Conservation (phyloP, 2,797 vertebrate genomes). For the Aulostomus chinensis region DNA sequence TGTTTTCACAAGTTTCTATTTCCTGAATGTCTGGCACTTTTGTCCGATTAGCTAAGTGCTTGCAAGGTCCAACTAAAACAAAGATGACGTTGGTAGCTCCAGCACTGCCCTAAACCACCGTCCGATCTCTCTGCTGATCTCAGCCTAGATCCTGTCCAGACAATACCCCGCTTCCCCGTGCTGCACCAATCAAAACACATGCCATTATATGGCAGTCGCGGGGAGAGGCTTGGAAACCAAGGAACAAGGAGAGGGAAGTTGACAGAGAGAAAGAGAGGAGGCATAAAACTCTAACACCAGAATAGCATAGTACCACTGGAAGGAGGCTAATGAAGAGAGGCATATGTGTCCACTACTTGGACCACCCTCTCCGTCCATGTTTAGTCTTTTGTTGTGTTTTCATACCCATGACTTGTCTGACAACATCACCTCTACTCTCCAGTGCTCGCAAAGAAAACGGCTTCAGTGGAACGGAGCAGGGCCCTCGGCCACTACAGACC, state of each 20-base stretch:
- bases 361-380: constrained; percentile 40
- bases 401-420: constrained; percentile 28
- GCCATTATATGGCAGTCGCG: constrained; percentile 56
- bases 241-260: constrained; percentile 41
- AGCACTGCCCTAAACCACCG: constrained; percentile 61
- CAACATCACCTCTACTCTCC: constrained; percentile 39
- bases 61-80: constrained; percentile 79
- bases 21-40: constrained; percentile 73
- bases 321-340: constrained; percentile 45
- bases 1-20: constrained; percentile 73
- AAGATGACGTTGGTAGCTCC: constrained; percentile 63
- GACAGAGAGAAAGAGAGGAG: constrained; percentile 35
- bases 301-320: constrained; percentile 14
- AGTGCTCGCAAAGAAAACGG: constrained; percentile 49
- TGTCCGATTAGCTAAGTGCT: constrained; percentile 71
- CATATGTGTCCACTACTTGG: constrained; percentile 47
- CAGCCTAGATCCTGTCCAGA: constrained; percentile 83
- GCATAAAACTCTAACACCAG: constrained; percentile 1
- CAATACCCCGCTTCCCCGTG: constrained; percentile 74
- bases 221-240: constrained; percentile 46
- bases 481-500: constrained; percentile 31
- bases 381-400: constrained; percentile 49
- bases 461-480: constrained; percentile 28
- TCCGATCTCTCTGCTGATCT: constrained; percentile 75
- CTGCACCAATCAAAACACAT: constrained; percentile 74